Base-by-base conservation (phyloP, 2,113 vertebrate species). In the Mesocricetus auratus region DNA sequence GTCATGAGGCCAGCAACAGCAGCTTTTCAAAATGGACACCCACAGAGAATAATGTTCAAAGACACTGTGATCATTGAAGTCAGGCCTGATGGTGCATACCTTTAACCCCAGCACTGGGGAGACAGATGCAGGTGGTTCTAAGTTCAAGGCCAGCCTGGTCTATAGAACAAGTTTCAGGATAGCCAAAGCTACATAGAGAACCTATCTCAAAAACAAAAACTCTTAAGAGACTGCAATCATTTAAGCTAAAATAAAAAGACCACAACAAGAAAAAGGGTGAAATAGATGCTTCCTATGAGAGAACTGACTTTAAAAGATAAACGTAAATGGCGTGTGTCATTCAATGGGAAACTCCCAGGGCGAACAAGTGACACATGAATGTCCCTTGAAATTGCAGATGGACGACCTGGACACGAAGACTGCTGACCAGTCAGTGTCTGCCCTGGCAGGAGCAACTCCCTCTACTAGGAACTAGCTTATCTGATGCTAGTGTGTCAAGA, bases 401-500 rank as follows among this genome's bases (percentile, higher is more conserved):
- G 60, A 83, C 45, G 16, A 50, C 36, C 22, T 95, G 86, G 58
- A 66, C 26, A 17, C 83, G 66, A 45, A 42, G 7, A 45, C 15
- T 12, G 39, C 53, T 86, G 56, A 50, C 47, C 68, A 89, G 45
- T 60, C 33, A 81, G 33, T 24, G 45, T 45, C 33, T 92, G 64
- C 39, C 75, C 78, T 81, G 58, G 24, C 58, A 78, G 31, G 17
- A 73, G 22, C n/a, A 26, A 83, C 29, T 58, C 22, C n/a, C 22
- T 64, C 74, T 88, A 15, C 45, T 77, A 92, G 75, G 53, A 92
- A 93, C 31, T 69, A n/a, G n/a, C 33, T 95, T 91, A 71, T 64
- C 86, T 26, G 21, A 69, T 19, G 71, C 60, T 79, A 89, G 78
- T 4, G 9, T 36, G 58, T 90, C 94, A 91, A 91, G 95, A 39